Evolutionary conservation across 2,888 invertebrate genomes (phyloP).

Genomic region (Molanna angustata): DNA sequence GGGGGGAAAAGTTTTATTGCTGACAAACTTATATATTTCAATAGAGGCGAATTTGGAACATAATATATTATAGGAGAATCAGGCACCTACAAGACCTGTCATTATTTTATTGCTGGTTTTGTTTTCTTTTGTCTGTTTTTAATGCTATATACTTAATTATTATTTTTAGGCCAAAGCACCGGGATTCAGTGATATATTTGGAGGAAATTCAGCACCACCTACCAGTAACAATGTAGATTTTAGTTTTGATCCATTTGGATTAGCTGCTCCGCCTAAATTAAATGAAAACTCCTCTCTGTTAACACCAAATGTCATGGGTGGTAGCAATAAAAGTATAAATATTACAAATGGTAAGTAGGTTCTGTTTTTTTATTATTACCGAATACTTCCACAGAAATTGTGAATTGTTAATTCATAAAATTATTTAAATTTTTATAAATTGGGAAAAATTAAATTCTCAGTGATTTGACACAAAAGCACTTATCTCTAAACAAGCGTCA

Average conservation of each 20-base stretch:
- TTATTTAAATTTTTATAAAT: no score
- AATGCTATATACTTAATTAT: not conserved
- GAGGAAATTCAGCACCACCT: slow-evolving; percentile 32
- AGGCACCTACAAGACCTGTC: no score
- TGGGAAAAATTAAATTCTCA: no score
- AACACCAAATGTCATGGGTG: slow-evolving; percentile 38
- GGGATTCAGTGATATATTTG: slow-evolving; percentile 34
- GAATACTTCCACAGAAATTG: no score
- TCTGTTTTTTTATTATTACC: no score
- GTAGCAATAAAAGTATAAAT: slow-evolving; percentile 14
- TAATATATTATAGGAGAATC: no score
- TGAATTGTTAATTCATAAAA: no score
- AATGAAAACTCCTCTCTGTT: slow-evolving; percentile 42
- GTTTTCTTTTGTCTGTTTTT: not conserved
- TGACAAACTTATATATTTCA: no score
- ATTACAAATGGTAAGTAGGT: slow-evolving; percentile 9
- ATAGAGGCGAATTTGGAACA: no score
- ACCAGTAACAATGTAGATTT: slow-evolving; percentile 34
- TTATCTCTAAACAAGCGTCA: no score
- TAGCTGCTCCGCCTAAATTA: slow-evolving; percentile 48
- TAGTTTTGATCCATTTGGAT: slow-evolving; percentile 67
- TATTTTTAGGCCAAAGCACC: slow-evolving; percentile 37
- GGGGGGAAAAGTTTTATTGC: no score
- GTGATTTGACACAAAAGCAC: no score
- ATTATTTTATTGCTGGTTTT: not conserved